Base-by-base conservation (phyloP, 2,113 vertebrate genomes). In the Rhadina sibilatrix region DNA sequence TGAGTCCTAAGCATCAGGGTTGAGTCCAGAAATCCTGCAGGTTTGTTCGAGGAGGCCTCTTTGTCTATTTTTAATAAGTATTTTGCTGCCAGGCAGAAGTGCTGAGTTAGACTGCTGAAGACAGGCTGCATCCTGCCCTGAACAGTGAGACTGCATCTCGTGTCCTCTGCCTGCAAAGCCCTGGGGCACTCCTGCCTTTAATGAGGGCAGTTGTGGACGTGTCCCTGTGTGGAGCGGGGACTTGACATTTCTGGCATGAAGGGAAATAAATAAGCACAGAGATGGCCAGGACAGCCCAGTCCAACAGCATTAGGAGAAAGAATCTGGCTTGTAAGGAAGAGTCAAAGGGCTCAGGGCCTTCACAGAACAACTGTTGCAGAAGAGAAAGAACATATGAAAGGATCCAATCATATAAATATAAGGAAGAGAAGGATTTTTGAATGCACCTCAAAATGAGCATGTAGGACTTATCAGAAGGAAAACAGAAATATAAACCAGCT, bases 221-320 rank as follows among this genome's bases (percentile, higher is more conserved):
- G 60, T 19, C 40, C 0, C 0, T 18, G 7, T 11, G 18, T 0
- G 2, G 27, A 53, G 30, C 1, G 18, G 57, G 42, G 12, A 79
- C 42, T 12, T 77, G 93, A 82, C 83, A 91, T 95, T 96, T 94
- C 57, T 5, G 3, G 70, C 31, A 25, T 7, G 15, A 40, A 64
- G n/a, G 16, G 59, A 59, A 68, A 60, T 4, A 37, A 42, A n/a
- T 19, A 15, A 49, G 59, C 42, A 44, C 15, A 31, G 72, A 92
- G 35, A 57, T 37, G 61, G 69, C 59, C 68, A 61, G 46, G 54
- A 80, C 59, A 87, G 53, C 61, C 11, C 60, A 66, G 85, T 85
- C 85, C 76, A 72, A 68, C 35, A 87, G 80, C 57, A 77, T 92
- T 68, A 92, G 60, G 20, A 93, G 44, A 47, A 89, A 83, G 74